Base-by-base conservation (phyloP, 2,888 invertebrate species). In the Dexiosoma caninum region DNA sequence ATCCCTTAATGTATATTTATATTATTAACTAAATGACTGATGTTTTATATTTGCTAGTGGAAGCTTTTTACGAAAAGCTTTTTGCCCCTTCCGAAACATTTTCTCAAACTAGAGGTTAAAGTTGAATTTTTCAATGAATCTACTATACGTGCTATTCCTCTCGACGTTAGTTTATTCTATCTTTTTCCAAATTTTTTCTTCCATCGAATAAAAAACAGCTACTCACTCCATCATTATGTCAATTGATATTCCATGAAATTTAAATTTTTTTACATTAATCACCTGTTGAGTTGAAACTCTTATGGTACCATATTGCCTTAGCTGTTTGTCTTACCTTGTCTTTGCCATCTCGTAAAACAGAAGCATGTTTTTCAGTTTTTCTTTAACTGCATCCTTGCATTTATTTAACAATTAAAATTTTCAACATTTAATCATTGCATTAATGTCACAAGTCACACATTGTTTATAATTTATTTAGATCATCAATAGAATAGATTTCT, bases 211-310 rank as follows among this genome's bases (percentile, higher is more conserved):
- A n/a, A 62, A 27, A 64, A 62, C 60, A 72, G 57, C 60, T 40
- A 75, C 51, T 75, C 75, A 74, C 69, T 81, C 77, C 72, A 81
- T 81, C 81, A 81, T 81, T 81, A 77, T 81, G 81, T 81, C 81
- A 81, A 81, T 81, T 81, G 81, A 77, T 81, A 81, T 81, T 81
- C 81, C 81, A 81, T 72, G 81, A 81, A 81, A 81, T 81, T 57
- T 72, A 72, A 76, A 53, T 76, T 76, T 66, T 51, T 51, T 42
- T 55, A 55, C 64, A 77, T 42, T 77, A 74, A 76, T 76, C 76
- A 76, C 80, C 71, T 71, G 66, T 71, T 67, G 66, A 70, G 74
- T 40, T 67, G 21, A 62, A 67, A 53, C 51, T 67, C 37, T 60
- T 78, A 67, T 78, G 66, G 59, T 53, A 16, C 51, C 49, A 71